These are phyloP conservation scores for Eurystomus gularis DNA, from an alignment of 2,113 vertebrate genomes.

Conservation along the genomic window DNA sequence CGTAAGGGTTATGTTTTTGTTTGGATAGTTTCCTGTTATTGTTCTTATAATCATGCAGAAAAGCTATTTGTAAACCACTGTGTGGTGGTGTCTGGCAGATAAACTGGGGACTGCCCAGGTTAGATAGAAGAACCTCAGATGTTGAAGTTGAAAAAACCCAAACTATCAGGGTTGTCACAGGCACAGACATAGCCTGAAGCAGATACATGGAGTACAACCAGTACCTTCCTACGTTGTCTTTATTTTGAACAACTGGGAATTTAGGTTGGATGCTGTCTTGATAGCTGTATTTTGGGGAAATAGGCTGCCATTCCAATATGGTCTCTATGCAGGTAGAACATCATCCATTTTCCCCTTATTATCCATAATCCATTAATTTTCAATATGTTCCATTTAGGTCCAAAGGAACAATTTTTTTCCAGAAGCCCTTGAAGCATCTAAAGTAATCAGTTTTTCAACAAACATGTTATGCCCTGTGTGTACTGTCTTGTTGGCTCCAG, in stretches of 20 bases:
- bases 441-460: background rate
- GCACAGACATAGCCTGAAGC: background rate
- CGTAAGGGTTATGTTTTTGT: background rate
- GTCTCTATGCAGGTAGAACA: background rate
- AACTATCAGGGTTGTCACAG: background rate
- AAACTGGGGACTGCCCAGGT: background rate
- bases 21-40: conserved; percentile 30
- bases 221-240: background rate
- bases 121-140: background rate
- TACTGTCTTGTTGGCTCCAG: background rate
- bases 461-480: too few relatives aligned
- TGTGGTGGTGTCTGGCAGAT: conserved; percentile 1
- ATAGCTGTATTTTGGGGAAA: background rate
- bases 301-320: background rate
- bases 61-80: conserved; percentile 22
- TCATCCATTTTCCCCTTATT: background rate
- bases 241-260: background rate
- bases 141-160: background rate
- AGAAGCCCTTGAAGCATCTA: background rate
- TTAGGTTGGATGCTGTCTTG: background rate
- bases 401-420: too few relatives aligned
- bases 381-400: background rate
- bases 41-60: background rate
- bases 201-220: background rate
- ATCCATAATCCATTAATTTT: background rate